phyloP scores from a whole-genome alignment of 2,113 vertebrate species.

The Myrmecobius fasciatus region DNA sequence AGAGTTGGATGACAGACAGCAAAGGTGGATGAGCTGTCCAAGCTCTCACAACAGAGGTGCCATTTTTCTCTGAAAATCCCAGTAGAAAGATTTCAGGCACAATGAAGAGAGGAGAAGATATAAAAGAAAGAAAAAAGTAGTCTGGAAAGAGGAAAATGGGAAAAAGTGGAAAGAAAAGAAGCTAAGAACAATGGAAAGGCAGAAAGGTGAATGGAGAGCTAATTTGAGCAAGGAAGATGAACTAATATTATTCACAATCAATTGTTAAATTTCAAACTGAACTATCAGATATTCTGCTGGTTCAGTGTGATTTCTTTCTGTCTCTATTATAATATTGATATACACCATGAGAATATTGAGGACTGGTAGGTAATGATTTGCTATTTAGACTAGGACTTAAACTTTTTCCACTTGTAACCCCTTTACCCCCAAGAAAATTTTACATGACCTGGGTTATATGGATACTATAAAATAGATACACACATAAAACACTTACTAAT shows the following conservation, averaged over 20 bases:
- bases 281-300: not conserved
- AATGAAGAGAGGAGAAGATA: not conserved
- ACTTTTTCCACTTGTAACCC: too few species aligned
- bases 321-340: not conserved
- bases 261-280: not conserved
- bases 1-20: not conserved
- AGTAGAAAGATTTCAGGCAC: not conserved
- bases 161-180: not conserved
- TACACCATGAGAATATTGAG: not conserved
- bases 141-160: not conserved
- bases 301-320: not conserved
- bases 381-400: not conserved
- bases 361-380: not conserved
- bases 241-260: not conserved
- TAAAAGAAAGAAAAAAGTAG: slow-evolving; percentile 27
- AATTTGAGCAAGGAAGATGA: not conserved
- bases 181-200: not conserved
- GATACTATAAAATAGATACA: too few species aligned
- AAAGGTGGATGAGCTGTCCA: not conserved
- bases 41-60: not conserved
- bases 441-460: too few species aligned
- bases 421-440: too few species aligned
- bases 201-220: not conserved
- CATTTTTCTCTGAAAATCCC: not conserved
- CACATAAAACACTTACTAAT: too few species aligned